Evolutionary conservation across 2,888 invertebrate species (phyloP).

Genomic region (Steinernema hermaphroditum): DNA sequence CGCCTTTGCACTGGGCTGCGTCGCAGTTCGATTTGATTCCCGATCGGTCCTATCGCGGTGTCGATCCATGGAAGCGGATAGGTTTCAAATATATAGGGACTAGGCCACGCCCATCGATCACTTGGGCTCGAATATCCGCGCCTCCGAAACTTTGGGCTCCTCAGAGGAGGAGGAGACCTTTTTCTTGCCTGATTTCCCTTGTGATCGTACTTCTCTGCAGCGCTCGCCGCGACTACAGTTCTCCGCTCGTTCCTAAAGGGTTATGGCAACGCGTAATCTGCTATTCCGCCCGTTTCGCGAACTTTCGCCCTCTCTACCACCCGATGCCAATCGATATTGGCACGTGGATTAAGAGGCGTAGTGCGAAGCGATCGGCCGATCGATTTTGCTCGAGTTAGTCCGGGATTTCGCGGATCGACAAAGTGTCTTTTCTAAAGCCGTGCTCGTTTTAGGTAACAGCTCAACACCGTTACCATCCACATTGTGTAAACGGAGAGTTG

Average conservation of each 20-base stretch:
- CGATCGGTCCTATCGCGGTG: slow-evolving; percentile 27
- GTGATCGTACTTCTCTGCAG: no score
- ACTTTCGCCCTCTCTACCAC: not conserved
- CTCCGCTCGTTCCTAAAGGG: not conserved
- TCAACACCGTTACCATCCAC: slow-evolving; percentile 27
- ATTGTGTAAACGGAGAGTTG: slow-evolving; percentile 28
- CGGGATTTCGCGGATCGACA: not conserved
- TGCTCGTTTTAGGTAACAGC: slow-evolving; percentile 27
- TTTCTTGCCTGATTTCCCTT: no score
- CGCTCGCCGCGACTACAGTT: not conserved
- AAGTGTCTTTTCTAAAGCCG: not conserved
- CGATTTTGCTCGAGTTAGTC: no score
- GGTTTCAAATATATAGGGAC: slow-evolving; percentile 23
- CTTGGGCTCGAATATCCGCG: not conserved
- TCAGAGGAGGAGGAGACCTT: no score
- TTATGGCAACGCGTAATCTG: not conserved
- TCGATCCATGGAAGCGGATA: slow-evolving; percentile 4
- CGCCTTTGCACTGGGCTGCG: not conserved
- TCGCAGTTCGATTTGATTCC: slow-evolving; percentile 25
- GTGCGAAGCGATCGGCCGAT: slow-evolving; percentile 15
- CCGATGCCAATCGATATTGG: slow-evolving; percentile 15
- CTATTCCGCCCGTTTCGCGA: slow-evolving; percentile 12
- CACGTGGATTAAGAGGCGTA: slow-evolving; percentile 19
- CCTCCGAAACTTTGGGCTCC: no score
- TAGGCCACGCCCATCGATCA: slow-evolving; percentile 22